Evolutionary conservation across 2,113 vertebrate species (phyloP).

Genomic region (Lagenorhynchus albirostris): DNA sequence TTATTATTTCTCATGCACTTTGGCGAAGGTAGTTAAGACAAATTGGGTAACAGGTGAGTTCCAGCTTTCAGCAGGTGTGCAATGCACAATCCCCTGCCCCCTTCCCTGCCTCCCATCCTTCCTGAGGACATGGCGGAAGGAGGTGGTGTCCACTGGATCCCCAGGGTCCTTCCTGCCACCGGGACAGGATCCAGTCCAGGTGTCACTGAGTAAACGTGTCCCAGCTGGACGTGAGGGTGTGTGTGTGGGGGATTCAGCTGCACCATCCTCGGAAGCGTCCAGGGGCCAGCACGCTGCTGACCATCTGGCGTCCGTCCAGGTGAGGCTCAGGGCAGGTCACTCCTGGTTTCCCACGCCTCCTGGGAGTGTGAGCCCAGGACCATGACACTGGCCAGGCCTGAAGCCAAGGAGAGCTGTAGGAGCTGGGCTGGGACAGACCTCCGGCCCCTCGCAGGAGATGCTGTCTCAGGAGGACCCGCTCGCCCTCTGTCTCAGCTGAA

Average conservation of each 20-base stretch:
- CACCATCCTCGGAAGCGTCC: no score
- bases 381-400: neutral
- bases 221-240: accelerated
- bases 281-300: no score
- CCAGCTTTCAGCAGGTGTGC: neutral
- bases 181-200: neutral
- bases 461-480: accelerated
- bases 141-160: neutral
- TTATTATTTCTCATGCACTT: neutral
- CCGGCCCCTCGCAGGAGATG: no score
- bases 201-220: neutral
- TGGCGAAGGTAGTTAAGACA: neutral
- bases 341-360: neutral
- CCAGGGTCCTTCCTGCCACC: neutral
- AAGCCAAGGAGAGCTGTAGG: neutral
- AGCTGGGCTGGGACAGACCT: no score
- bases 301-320: neutral
- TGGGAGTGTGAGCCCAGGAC: no score
- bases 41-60: neutral
- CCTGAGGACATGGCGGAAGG: accelerated
- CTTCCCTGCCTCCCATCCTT: accelerated
- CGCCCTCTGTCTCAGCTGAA: neutral
- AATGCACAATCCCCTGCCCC: neutral
- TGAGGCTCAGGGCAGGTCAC: neutral
- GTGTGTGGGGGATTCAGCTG: no score